Percentiles rank a stretch among this genome's conserved stretches.
These are phyloP conservation scores for Belonocnema kinseyi DNA, from an alignment of 1,140 invertebrate genomes.

Conservation along the genomic window DNA sequence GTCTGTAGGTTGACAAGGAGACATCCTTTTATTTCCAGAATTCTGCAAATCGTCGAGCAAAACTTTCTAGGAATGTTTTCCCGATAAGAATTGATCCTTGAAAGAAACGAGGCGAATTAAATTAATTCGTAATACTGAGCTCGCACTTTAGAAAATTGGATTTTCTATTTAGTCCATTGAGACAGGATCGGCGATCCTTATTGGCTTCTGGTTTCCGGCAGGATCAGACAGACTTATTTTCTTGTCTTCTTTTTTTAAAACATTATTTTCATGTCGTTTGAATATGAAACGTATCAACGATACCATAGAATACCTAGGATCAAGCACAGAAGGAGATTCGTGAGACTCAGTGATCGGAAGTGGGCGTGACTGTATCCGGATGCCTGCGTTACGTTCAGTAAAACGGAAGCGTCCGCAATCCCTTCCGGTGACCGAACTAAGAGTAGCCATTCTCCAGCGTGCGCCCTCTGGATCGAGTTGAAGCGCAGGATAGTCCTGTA, in stretches of 20 bases:
- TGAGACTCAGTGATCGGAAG: slow-evolving; percentile 59
- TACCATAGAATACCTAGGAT: slow-evolving; percentile 56
- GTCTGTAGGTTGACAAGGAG: too few species aligned
- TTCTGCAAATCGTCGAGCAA: neutral
- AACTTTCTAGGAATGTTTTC: neutral
- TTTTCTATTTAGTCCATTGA: slow-evolving; percentile 7
- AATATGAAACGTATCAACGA: slow-evolving; percentile 39
- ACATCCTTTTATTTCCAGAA: too few species aligned
- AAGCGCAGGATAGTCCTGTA: slow-evolving; percentile 76
- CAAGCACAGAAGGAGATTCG: slow-evolving; percentile 63
- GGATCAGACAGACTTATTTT: neutral
- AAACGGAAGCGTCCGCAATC: slow-evolving; percentile 76
- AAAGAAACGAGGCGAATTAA: neutral
- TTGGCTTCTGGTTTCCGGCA: neutral
- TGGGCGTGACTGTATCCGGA: slow-evolving; percentile 69
- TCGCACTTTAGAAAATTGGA: slow-evolving; percentile 21
- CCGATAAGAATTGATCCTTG: neutral
- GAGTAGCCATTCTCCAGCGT: slow-evolving; percentile 78
- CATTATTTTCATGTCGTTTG: neutral
- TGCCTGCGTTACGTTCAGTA: slow-evolving; percentile 77
- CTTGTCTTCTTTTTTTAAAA: slow-evolving; percentile 3
- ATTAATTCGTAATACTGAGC: slow-evolving; percentile 15
- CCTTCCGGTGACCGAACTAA: slow-evolving; percentile 77
- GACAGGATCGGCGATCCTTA: neutral
- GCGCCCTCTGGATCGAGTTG: slow-evolving; percentile 74